These are phyloP conservation scores for Zosterops pallidus DNA, from an alignment of 2,113 vertebrate species.

Conservation along the genomic window DNA sequence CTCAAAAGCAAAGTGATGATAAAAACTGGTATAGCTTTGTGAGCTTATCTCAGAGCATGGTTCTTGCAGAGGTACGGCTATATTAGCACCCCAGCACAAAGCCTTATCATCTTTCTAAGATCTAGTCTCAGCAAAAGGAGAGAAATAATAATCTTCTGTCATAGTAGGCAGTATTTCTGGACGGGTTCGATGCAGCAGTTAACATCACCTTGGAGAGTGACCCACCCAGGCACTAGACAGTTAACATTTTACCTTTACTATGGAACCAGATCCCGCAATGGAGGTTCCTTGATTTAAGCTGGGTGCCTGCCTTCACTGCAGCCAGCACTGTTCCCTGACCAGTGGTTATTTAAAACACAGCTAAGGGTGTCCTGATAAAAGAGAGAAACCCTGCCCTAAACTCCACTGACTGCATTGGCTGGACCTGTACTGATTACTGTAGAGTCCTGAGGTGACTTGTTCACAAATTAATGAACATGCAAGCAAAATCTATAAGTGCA, in stretches of 20 bases:
- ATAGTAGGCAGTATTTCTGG: background rate
- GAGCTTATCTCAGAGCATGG: background rate
- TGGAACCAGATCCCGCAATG: fast-evolving
- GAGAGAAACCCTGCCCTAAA: background rate
- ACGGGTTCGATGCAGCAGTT: background rate
- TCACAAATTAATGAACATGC: fast-evolving
- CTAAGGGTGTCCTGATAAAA: background rate
- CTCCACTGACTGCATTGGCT: background rate
- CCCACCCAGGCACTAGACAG: background rate
- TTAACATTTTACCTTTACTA: background rate
- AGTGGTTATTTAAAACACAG: background rate
- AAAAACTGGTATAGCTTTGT: background rate
- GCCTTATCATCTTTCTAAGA: background rate
- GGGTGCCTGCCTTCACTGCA: background rate
- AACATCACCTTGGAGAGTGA: background rate
- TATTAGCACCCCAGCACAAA: background rate
- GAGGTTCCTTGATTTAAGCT: background rate
- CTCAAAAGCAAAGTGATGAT: background rate
- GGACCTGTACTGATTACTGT: background rate
- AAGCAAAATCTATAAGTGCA: background rate
- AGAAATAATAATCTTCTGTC: background rate
- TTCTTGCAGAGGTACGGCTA: background rate
- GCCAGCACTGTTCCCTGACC: background rate
- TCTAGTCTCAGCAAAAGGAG: background rate
- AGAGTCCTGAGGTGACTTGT: background rate